phyloP scores from a whole-genome alignment of 2,797 vertebrate genomes.

The Ambastaia sidthimunki region DNA sequence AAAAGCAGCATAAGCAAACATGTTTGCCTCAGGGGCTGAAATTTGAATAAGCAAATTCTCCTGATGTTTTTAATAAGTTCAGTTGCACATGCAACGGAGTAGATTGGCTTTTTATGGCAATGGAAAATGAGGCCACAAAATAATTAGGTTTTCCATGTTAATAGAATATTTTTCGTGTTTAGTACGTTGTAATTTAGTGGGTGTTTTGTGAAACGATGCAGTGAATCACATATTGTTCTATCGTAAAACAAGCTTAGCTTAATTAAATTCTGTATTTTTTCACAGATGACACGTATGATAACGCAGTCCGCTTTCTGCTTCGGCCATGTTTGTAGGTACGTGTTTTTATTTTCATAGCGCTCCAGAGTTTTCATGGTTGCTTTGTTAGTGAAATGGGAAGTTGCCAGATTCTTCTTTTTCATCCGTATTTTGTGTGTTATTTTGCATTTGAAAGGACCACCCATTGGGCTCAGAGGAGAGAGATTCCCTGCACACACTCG shows the following conservation, averaged over 20 bases:
- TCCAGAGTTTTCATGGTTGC: conserved; percentile 59
- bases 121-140: conserved; percentile 64
- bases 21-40: conserved; percentile 47
- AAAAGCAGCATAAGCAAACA: conserved; percentile 41
- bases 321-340: conserved; percentile 50
- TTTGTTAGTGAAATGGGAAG: conserved; percentile 63
- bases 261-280: conserved; percentile 49
- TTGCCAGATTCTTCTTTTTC: conserved; percentile 59
- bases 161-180: conserved; percentile 59
- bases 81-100: conserved; percentile 55
- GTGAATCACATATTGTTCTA: conserved; percentile 23
- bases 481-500: conserved; percentile 67
- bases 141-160: conserved; percentile 72
- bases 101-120: conserved; percentile 65
- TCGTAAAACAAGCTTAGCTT: conserved; percentile 23
- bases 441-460: conserved; percentile 81
- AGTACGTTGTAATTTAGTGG: conserved; percentile 50
- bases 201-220: conserved; percentile 40
- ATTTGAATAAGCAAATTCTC: conserved; percentile 62
- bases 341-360: conserved; percentile 52
- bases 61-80: conserved; percentile 72
- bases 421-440: conserved; percentile 62
- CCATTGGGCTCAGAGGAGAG: conserved; percentile 70
- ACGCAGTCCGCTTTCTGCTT: conserved; percentile 30
- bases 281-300: not conserved